Conservation (phyloP, 30 jellyfish, hydroid and myxozoan genomes). For the Turritopsis rubra region DNA sequence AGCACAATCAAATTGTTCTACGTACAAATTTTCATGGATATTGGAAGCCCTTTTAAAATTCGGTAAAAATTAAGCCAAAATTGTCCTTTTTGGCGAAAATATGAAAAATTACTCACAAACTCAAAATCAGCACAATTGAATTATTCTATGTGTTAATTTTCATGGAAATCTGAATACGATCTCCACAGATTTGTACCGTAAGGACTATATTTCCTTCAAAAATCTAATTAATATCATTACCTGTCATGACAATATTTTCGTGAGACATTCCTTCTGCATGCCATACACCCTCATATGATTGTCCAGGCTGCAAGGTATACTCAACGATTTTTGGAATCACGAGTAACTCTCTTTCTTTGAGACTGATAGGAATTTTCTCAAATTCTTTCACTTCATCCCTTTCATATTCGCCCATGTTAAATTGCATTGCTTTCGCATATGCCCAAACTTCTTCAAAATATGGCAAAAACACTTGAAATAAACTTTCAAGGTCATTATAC, state of each 20-base stretch:
- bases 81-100: no score
- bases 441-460: constrained; percentile 73
- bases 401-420: constrained; percentile 17
- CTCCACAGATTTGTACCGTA: no score
- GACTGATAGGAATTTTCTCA: constrained; percentile 30
- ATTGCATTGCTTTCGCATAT: constrained; percentile 63
- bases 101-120: no score
- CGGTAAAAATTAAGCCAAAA: no score
- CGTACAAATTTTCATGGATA: neutral
- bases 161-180: no score
- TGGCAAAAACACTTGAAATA: constrained; percentile 54
- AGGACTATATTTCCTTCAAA: neutral
- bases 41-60: no score
- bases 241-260: constrained; percentile 81
- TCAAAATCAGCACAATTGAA: no score
- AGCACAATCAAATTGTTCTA: no score
- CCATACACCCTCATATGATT: constrained; percentile 81
- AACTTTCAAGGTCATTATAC: constrained; percentile 44
- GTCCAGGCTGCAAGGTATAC: constrained; percentile 65
- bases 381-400: constrained; percentile 23
- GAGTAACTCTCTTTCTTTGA: constrained; percentile 52
- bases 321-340: constrained; percentile 60
- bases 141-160: no score
- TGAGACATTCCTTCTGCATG: constrained; percentile 91
- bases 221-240: constrained; percentile 3